Evolutionary conservation across 2,888 invertebrate species (phyloP).

Genomic region (Drosophila fulvimacula): DNA sequence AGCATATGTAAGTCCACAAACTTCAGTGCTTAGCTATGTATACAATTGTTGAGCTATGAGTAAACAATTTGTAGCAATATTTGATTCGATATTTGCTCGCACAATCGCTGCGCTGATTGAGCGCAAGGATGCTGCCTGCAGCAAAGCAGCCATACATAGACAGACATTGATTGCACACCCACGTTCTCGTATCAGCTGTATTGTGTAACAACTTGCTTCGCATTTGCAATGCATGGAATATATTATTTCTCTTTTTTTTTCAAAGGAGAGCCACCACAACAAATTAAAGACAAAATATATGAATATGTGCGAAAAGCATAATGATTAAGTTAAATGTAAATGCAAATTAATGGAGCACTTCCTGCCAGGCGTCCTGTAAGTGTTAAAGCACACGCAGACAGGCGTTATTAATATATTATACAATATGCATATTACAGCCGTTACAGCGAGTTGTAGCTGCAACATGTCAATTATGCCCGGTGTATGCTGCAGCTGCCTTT

Average conservation of each 20-base stretch:
- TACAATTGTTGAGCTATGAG: constrained; percentile 15
- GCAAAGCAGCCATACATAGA: constrained; percentile 13
- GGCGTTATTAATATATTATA: constrained; percentile 11
- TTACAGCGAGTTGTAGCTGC: constrained; percentile 53
- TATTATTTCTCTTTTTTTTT: constrained; percentile 64
- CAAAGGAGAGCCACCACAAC: constrained; percentile 17
- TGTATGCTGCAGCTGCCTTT: constrained; percentile 13
- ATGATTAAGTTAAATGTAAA: constrained; percentile 50
- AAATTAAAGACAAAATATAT: not conserved
- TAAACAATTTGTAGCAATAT: constrained; percentile 65
- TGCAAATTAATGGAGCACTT: constrained; percentile 61
- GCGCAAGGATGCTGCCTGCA: constrained; percentile 26
- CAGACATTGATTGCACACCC: constrained; percentile 5
- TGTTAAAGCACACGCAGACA: constrained; percentile 20
- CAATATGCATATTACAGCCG: constrained; percentile 3
- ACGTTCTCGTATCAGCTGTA: constrained; percentile 14
- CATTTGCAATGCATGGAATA: constrained; percentile 75
- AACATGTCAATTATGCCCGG: constrained; percentile 67
- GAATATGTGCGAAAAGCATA: constrained; percentile 23
- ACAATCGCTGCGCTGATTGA: constrained; percentile 67
- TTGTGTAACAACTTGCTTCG: constrained; percentile 14
- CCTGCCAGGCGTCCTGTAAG: constrained; percentile 62
- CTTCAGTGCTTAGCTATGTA: not conserved
- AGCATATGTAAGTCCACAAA: constrained; percentile 17
- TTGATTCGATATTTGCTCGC: constrained; percentile 69